Conservation (phyloP, 2,797 vertebrate species). For the Halcyon chelicuti region DNA sequence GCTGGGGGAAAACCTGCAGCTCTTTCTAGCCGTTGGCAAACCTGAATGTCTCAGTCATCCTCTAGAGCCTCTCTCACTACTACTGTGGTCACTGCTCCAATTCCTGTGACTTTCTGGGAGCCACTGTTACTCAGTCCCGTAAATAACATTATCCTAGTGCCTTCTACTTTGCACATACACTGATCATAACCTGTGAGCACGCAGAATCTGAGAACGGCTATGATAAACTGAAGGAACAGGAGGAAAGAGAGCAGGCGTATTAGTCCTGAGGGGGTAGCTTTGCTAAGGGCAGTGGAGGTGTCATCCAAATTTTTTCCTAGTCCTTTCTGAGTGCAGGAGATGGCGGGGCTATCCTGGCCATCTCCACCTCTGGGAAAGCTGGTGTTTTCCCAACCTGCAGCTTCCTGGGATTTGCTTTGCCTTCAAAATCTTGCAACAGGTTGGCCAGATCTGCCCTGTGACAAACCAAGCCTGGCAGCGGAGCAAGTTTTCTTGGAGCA, state of each 20-base stretch:
- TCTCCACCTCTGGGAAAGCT: background rate
- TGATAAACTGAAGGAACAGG: background rate
- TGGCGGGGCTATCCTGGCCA: background rate
- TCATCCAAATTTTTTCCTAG: background rate
- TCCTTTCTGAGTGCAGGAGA: background rate
- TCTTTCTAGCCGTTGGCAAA: background rate
- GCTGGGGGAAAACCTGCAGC: background rate
- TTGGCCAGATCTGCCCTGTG: background rate
- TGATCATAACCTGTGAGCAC: rapidly evolving
- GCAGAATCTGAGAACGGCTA: background rate
- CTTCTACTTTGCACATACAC: background rate
- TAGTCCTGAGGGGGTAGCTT: background rate
- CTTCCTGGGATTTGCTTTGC: background rate
- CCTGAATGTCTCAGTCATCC: background rate
- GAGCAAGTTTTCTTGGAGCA: background rate
- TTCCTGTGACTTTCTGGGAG: background rate
- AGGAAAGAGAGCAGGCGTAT: background rate
- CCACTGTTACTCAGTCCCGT: background rate
- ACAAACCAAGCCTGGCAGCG: background rate
- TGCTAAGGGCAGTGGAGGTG: background rate
- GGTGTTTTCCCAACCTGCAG: rapidly evolving
- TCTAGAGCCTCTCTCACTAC: background rate
- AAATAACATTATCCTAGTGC: background rate
- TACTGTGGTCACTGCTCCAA: background rate
- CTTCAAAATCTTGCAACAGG: background rate